Base-by-base conservation (phyloP, 2,888 invertebrate species). In the Subacronicta megacephala region DNA sequence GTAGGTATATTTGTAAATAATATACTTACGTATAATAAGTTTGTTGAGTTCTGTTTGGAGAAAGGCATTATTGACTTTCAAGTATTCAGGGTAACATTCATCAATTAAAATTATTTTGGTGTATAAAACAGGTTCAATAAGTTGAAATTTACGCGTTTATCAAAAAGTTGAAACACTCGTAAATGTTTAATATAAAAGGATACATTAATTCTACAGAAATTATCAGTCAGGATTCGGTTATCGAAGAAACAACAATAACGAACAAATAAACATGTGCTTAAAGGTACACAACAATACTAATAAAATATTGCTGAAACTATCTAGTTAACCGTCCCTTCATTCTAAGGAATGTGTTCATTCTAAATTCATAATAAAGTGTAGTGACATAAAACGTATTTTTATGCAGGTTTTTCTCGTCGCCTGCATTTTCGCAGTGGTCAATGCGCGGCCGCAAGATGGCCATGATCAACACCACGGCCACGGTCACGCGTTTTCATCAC, bases 391-490 rank as follows among this genome's bases (percentile, higher is more conserved):
- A 5, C 2, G 31, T 31, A 5, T n/a, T 31, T 26, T 26, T 7
- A 26, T 15, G 7, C 50, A 60, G 62, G 16, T 42, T 33, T 7
- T 5, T 10, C 12, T 61, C 15, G 5, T 52, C 13, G 18, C 41
- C 18, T 42, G 57, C 5, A 20, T 70, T 2, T 7, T 71, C 6
- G 53, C 52, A 1, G 37, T 51, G 0, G 68, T 54, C 0, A 18
- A 41, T 16, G 65, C 65, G 3, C 59, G 59, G 13, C 58, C 73
- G n/a, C 60, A 72, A 47, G 52, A 60, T 0, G 59, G 56, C 17
- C 51, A 72, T 15, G 52, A 57, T 17, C 59, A 74, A 38, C 62
- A 76, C 15, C 77, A 81, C 15, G 78, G 78, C 15, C 75, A 82
- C 45, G 74, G 67, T 12, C 81, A 81, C 46, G 82, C 80, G 13